Conservation (phyloP, 2,888 invertebrate genomes). For the Tortrix viridana region DNA sequence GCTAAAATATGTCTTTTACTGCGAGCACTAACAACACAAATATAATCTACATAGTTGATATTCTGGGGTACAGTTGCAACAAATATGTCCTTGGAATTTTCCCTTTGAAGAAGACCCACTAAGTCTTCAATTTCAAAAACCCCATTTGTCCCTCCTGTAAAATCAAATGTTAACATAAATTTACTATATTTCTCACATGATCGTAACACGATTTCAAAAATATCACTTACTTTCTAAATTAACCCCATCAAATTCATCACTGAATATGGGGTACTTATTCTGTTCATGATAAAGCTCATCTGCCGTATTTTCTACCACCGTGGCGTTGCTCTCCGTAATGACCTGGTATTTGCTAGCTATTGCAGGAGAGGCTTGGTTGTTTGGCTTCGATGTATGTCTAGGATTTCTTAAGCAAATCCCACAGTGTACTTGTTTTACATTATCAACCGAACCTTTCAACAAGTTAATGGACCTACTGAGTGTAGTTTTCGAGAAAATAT, state of each 20-base stretch:
- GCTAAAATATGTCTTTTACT: slow-evolving; percentile 90
- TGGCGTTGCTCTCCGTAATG: slow-evolving; percentile 88
- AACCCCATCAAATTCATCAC: slow-evolving; percentile 86
- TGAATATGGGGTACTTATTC: slow-evolving; percentile 60
- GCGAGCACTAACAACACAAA: slow-evolving; percentile 91
- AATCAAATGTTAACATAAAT: neutral
- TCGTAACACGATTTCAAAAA: neutral
- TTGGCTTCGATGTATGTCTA: slow-evolving; percentile 66
- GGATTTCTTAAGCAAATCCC: slow-evolving; percentile 67
- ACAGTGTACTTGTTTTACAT: slow-evolving; percentile 64
- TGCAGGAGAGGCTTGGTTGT: slow-evolving; percentile 68
- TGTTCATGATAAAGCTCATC: slow-evolving; percentile 83
- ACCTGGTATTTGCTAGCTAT: slow-evolving; percentile 86
- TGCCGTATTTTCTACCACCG: slow-evolving; percentile 88
- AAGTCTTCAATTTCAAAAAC: slow-evolving; percentile 96
- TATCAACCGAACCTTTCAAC: slow-evolving; percentile 44
- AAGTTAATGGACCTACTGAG: slow-evolving; percentile 16
- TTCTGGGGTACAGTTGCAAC: slow-evolving; percentile 90
- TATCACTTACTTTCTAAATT: slow-evolving; percentile 82
- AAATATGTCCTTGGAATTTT: slow-evolving; percentile 92
- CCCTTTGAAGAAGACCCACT: slow-evolving; percentile 88
- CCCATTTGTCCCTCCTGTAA: slow-evolving; percentile 90
- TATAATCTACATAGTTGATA: slow-evolving; percentile 92
- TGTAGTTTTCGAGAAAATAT: slow-evolving; percentile 15
- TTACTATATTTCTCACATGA: neutral